Evolutionary conservation across 2,113 vertebrate species (phyloP).

Genomic region (Mormoops blainvillei): DNA sequence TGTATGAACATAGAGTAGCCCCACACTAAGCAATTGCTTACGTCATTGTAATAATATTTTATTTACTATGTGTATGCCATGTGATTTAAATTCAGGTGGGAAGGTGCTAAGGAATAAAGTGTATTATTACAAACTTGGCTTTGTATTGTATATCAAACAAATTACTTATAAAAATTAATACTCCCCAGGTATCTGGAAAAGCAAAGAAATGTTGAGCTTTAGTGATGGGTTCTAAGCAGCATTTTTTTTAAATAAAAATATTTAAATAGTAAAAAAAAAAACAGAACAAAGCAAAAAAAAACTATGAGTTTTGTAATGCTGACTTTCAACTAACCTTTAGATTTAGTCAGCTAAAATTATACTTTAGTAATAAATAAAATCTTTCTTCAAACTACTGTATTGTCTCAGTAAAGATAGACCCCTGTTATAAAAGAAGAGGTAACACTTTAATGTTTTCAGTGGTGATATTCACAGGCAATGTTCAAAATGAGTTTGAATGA

Average conservation of each 20-base stretch:
- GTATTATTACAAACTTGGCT: not conserved
- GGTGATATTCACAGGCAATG: not conserved
- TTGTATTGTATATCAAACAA: not conserved
- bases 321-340: slow-evolving; percentile 5
- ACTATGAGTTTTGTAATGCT: not conserved
- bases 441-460: not conserved
- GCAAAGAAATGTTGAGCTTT: not conserved
- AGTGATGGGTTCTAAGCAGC: not conserved
- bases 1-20: not conserved
- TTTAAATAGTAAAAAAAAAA: not conserved
- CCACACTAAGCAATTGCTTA: not conserved
- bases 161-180: not conserved
- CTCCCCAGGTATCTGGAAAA: not conserved
- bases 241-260: too few relatives aligned
- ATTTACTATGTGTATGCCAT: not conserved
- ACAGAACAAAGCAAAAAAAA: not conserved
- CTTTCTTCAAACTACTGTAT: not conserved
- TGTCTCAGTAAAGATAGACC: not conserved
- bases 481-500: not conserved
- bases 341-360: not conserved
- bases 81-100: not conserved
- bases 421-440: not conserved
- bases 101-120: not conserved
- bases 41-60: not conserved
- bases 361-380: not conserved